Evolutionary conservation across 2,113 vertebrate species (phyloP).

Genomic region (Charadrius vociferus): DNA sequence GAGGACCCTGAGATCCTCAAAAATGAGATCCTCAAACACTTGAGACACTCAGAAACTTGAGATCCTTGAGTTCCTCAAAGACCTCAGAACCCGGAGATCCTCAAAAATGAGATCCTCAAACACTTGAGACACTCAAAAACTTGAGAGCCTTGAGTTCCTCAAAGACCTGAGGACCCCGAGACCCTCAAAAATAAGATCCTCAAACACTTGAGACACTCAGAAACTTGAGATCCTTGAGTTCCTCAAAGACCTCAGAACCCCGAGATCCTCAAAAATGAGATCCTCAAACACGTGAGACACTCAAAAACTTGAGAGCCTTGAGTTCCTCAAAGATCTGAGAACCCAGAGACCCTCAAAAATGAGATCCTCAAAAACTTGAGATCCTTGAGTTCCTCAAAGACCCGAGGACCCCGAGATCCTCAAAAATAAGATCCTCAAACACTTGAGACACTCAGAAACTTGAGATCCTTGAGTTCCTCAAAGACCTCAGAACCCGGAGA

Average conservation of each 20-base stretch:
- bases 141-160: not conserved
- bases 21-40: not conserved
- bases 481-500: not conserved
- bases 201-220: not conserved
- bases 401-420: not conserved
- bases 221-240: not conserved
- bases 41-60: not conserved
- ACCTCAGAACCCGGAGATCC: not conserved
- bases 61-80: not conserved
- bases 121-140: not conserved
- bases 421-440: not conserved
- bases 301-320: no score
- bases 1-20: not conserved
- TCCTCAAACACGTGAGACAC: no score
- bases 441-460: no score
- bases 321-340: not conserved
- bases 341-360: no score
- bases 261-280: not conserved
- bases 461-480: not conserved
- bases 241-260: not conserved
- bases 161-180: not conserved
- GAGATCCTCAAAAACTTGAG: not conserved
- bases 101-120: not conserved
- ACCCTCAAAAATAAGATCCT: not conserved
- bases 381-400: not conserved